These are phyloP conservation scores for Masticophis lateralis DNA, from an alignment of 2,797 vertebrate species.

Conservation along the genomic window DNA sequence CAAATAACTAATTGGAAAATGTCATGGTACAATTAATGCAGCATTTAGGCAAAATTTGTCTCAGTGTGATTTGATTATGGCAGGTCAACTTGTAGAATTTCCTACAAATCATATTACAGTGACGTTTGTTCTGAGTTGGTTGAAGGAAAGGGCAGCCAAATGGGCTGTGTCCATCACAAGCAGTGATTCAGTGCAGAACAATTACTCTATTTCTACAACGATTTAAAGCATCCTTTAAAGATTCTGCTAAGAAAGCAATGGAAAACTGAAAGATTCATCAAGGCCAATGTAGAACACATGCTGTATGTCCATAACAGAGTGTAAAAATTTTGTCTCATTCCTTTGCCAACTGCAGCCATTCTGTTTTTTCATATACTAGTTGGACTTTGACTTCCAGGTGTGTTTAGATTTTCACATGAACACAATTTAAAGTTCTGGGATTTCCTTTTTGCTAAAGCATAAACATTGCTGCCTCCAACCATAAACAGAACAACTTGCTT, in stretches of 20 bases:
- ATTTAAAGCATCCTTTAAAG: background rate
- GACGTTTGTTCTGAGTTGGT: background rate
- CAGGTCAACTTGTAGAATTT: background rate
- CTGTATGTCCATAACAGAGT: background rate
- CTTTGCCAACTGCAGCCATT: background rate
- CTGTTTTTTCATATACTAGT: background rate
- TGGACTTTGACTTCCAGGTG: background rate
- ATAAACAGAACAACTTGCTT: background rate
- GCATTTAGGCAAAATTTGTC: background rate
- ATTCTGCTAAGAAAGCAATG: background rate
- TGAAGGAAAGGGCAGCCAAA: background rate
- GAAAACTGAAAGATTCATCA: background rate
- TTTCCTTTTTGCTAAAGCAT: background rate
- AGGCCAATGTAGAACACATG: background rate
- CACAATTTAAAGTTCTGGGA: background rate
- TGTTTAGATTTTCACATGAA: background rate
- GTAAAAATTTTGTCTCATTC: background rate
- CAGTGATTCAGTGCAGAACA: background rate
- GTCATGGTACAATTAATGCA: background rate
- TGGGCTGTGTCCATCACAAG: background rate
- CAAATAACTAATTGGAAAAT: background rate
- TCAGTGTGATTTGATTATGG: background rate
- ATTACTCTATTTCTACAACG: background rate
- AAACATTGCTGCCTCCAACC: background rate
- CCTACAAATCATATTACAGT: background rate